phyloP scores from a whole-genome alignment of 2,888 invertebrate species.

The Tubulanus polymorphus region DNA sequence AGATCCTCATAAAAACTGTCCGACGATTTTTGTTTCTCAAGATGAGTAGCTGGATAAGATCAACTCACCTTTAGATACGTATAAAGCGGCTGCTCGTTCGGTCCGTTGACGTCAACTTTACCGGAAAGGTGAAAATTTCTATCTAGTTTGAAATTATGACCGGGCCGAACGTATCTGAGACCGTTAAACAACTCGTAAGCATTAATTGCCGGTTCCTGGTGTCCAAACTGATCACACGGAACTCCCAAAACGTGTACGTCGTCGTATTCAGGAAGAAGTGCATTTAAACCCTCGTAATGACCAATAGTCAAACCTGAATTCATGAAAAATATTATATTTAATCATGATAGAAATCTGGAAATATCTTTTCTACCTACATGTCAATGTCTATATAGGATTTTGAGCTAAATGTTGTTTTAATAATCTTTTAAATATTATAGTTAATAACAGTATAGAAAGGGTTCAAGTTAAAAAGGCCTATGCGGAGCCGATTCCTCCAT shows the following conservation, averaged over 20 bases:
- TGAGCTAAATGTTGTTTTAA: too few relatives aligned
- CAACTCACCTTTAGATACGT: conserved; percentile 54
- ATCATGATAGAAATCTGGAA: too few relatives aligned
- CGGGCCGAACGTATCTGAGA: background rate
- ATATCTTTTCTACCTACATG: too few relatives aligned
- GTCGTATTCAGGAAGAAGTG: background rate
- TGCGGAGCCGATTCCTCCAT: too few relatives aligned
- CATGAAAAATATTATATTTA: too few relatives aligned
- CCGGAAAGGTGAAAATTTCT: conserved; percentile 48
- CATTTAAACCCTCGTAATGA: background rate
- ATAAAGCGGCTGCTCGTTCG: conserved; percentile 52
- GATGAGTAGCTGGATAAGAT: background rate
- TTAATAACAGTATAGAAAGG: too few relatives aligned
- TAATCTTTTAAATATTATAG: too few relatives aligned
- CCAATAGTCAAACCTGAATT: background rate
- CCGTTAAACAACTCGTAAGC: background rate
- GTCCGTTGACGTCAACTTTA: conserved; percentile 56
- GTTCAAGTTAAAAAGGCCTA: too few relatives aligned
- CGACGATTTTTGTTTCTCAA: too few relatives aligned
- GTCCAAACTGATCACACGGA: background rate
- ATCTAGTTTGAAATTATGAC: background rate
- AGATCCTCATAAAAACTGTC: too few relatives aligned
- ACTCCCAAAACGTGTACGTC: background rate
- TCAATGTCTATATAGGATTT: too few relatives aligned
- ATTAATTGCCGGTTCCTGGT: background rate